Conservation (phyloP, 2,888 invertebrate species). For the Eupithecia subumbrata region DNA sequence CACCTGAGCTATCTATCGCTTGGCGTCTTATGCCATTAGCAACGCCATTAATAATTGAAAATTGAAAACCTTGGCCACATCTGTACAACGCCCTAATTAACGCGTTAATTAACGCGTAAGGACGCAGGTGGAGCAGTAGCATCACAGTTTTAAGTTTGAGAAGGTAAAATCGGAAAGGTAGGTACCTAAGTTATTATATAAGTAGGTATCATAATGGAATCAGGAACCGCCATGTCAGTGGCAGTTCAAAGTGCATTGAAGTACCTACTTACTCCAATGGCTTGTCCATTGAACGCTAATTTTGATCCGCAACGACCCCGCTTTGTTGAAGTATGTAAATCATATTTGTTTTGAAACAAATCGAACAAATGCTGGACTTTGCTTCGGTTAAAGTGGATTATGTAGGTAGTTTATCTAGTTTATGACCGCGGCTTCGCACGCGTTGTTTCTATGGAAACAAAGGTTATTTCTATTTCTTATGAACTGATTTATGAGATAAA, state of each 20-base stretch:
- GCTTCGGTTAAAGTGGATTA: slow-evolving; percentile 32
- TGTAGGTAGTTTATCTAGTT: neutral
- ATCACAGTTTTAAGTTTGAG: too few relatives aligned
- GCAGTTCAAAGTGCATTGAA: slow-evolving; percentile 46
- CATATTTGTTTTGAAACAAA: slow-evolving; percentile 58
- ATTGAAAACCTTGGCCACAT: too few relatives aligned
- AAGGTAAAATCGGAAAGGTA: neutral
- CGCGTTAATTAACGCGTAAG: too few relatives aligned
- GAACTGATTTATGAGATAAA: too few relatives aligned
- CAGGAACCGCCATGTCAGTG: slow-evolving; percentile 48
- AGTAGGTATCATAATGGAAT: slow-evolving; percentile 16
- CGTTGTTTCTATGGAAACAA: too few relatives aligned
- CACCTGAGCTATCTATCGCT: too few relatives aligned
- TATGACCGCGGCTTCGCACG: too few relatives aligned
- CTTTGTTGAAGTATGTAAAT: slow-evolving; percentile 61
- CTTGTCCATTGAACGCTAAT: slow-evolving; percentile 69
- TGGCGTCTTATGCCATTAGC: too few relatives aligned
- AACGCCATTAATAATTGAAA: too few relatives aligned
- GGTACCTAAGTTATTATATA: neutral
- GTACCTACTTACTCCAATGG: slow-evolving; percentile 37
- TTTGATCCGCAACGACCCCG: slow-evolving; percentile 57
- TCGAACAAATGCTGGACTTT: slow-evolving; percentile 51
- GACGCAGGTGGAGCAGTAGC: too few relatives aligned
- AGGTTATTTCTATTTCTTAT: too few relatives aligned
- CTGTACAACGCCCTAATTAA: too few relatives aligned